Evolutionary conservation across 2,113 vertebrate genomes (phyloP).

Genomic region (Oxyura jamaicensis): DNA sequence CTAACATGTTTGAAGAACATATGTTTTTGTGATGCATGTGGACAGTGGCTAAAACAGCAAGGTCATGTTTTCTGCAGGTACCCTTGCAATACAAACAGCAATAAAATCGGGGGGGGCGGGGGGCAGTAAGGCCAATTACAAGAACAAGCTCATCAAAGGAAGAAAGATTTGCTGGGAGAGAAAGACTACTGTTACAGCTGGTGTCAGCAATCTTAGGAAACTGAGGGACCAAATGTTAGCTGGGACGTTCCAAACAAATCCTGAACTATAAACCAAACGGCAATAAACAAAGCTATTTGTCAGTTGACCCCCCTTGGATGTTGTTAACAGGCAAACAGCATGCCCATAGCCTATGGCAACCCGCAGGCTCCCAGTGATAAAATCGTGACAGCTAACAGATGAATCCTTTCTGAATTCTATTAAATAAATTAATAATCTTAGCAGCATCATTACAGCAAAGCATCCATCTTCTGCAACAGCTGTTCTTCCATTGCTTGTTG

Average conservation of each 20-base stretch:
- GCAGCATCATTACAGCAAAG: slow-evolving; percentile 70
- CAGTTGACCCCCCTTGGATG: slow-evolving; percentile 63
- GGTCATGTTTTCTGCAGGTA: background rate
- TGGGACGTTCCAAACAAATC: slow-evolving; percentile 62
- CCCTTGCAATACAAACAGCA: background rate
- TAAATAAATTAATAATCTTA: slow-evolving; percentile 77
- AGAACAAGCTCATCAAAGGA: slow-evolving; percentile 40
- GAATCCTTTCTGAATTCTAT: slow-evolving; percentile 72
- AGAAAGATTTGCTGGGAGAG: slow-evolving; percentile 13
- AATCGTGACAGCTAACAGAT: slow-evolving; percentile 74
- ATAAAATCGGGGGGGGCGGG: background rate
- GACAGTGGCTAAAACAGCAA: background rate
- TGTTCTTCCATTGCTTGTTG: slow-evolving; percentile 43
- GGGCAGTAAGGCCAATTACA: background rate
- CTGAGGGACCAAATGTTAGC: slow-evolving; percentile 46
- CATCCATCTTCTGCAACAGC: slow-evolving; percentile 72
- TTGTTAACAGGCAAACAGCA: slow-evolving; percentile 66
- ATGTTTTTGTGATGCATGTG: background rate
- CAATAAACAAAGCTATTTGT: slow-evolving; percentile 76
- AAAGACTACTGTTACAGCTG: slow-evolving; percentile 47
- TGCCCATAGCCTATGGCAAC: slow-evolving; percentile 62
- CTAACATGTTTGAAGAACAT: background rate
- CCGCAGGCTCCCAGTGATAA: slow-evolving; percentile 48
- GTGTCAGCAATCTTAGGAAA: slow-evolving; percentile 48
- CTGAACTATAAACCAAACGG: slow-evolving; percentile 61